phyloP scores from a whole-genome alignment of 2,888 invertebrate genomes.

The Aphrophora alni region DNA sequence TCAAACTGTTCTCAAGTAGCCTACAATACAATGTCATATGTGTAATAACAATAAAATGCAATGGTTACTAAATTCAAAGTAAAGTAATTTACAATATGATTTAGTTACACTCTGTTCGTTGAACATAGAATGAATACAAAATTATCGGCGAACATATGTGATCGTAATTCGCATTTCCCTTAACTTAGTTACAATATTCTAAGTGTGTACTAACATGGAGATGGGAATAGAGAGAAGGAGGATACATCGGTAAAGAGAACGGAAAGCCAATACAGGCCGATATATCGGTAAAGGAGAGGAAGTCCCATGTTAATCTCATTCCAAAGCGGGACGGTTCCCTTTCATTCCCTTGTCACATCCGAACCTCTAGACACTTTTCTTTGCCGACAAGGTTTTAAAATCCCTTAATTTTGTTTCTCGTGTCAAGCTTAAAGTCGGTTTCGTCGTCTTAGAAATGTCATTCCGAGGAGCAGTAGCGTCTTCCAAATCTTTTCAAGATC shows the following conservation, averaged over 20 bases:
- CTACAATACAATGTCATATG: no score
- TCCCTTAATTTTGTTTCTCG: constrained; percentile 20
- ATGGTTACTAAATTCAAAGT: no score
- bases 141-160: background rate
- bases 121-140: background rate
- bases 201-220: background rate
- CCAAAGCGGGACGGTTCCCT: background rate
- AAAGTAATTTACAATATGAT: background rate
- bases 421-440: constrained; percentile 14
- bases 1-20: no score
- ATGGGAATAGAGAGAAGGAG: no score
- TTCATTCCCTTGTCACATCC: constrained; percentile 7
- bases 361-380: background rate
- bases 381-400: constrained; percentile 11
- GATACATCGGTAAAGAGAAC: background rate
- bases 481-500: constrained; percentile 2
- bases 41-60: no score
- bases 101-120: background rate
- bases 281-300: background rate
- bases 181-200: background rate
- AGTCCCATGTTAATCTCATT: background rate
- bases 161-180: no score
- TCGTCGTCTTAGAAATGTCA: background rate
- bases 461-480: background rate
- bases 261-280: background rate